These are phyloP conservation scores for Leptosomus discolor DNA, from an alignment of 2,113 vertebrate genomes.

Conservation along the genomic window DNA sequence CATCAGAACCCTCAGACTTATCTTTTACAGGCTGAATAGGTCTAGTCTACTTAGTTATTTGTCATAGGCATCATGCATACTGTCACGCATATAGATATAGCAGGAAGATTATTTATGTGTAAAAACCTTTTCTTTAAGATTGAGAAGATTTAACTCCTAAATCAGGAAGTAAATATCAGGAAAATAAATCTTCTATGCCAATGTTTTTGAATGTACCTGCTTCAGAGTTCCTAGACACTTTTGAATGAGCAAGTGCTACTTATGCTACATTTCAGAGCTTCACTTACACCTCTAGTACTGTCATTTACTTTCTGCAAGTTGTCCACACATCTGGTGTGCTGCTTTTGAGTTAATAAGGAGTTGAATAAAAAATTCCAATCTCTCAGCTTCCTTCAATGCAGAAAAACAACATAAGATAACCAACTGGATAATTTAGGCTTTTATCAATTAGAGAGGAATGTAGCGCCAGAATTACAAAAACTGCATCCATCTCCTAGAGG, in stretches of 20 bases:
- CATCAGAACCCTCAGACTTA: not conserved
- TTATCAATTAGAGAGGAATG: constrained; percentile 57
- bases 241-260: not conserved
- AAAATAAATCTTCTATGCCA: not conserved
- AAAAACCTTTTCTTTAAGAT: not conserved
- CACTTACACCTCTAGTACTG: not conserved
- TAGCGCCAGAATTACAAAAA: not conserved
- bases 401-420: constrained; percentile 50
- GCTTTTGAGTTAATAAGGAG: not conserved
- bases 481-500: not conserved
- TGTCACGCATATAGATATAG: not conserved
- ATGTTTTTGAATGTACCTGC: not conserved
- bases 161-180: not conserved
- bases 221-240: not conserved
- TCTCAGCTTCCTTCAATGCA: not conserved
- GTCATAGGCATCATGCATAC: not conserved
- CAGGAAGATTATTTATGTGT: not conserved
- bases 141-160: not conserved
- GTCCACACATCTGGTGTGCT: not conserved
- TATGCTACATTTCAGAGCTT: not conserved
- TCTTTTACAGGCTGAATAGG: not conserved
- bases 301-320: not conserved
- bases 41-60: not conserved
- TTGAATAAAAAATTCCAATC: not conserved
- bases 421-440: constrained; percentile 22